Base-by-base conservation (phyloP, 2,113 vertebrate species). In the Nothocercus nigrocapillus region DNA sequence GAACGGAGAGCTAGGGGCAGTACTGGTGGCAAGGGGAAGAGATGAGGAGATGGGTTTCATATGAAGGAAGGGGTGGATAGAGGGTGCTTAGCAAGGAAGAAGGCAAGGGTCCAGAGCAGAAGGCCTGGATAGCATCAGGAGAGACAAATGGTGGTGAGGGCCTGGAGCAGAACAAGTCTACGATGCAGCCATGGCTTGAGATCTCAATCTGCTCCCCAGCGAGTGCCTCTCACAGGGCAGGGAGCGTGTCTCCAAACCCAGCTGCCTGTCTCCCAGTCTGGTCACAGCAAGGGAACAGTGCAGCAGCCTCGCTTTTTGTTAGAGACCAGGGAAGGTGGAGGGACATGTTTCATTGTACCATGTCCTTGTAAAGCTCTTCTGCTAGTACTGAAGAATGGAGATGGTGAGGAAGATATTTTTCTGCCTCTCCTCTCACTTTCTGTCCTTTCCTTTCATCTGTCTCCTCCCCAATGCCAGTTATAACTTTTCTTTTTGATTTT, bases 251-350 rank as follows among this genome's bases (percentile, higher is more conserved):
- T 82, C 5, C 16, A 42, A 22, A 30, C 18, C 13, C 36, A 73
- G 34, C 28, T 79, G 47, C 42, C 45, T 54, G n/a, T 66, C 21
- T n/a, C 67, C n/a, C 47, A 94, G n/a, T 61, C 45, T 49, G 54
- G 13, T n/a, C 36, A 58, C 44, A 42, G 28, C 34, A 21, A 0
- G 0, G 18, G 27, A 36, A 36, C 18, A 32, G 16, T 27, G 28
- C 32, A 54, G 45, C n/a, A 87, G 53, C 67, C 32, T 76, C 0
- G 0, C 25, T 72, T 4, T 82, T 67, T 47, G 58, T 68, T 27
- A 47, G 14, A 53, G 38, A 64, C 25, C 44, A 22, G 19, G 63
- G 40, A 84, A 70, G 13, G 27, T 42, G 54, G 20, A 82, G 54
- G 38, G 30, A 62, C 6, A 9, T 10, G 1, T 21, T 54, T 21